These are phyloP conservation scores for Calyptomena viridis DNA, from an alignment of 2,113 vertebrate genomes.

Conservation along the genomic window DNA sequence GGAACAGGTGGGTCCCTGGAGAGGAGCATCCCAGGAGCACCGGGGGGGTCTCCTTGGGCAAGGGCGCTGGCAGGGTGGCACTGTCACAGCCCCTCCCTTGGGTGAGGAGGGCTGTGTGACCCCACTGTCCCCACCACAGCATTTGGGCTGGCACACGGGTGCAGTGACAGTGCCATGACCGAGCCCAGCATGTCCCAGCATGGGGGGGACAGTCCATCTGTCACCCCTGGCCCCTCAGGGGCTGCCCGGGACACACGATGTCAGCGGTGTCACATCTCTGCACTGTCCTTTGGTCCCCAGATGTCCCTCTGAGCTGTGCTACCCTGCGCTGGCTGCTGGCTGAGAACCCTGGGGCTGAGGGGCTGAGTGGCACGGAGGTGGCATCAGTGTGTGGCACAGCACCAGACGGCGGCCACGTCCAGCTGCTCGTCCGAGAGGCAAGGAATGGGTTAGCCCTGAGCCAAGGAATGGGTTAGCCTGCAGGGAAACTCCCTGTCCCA, in stretches of 20 bases:
- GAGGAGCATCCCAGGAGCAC: not conserved
- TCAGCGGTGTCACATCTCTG: not conserved
- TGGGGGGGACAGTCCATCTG: rapidly evolving
- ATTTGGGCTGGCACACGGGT: rapidly evolving
- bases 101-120: not conserved
- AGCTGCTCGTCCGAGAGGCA: constrained; percentile 83
- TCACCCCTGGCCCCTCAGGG: not conserved
- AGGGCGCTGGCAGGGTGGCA: not conserved
- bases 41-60: not conserved
- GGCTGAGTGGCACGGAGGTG: not conserved
- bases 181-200: rapidly evolving
- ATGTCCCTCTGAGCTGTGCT: constrained; percentile 55
- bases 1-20: constrained; percentile 49
- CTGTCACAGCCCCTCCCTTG: not conserved
- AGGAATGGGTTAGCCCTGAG: constrained; percentile 26
- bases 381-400: constrained; percentile 67
- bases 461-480: not conserved
- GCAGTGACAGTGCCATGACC: rapidly evolving
- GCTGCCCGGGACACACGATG: rapidly evolving
- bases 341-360: constrained; percentile 39
- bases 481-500: not conserved
- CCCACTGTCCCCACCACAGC: not conserved
- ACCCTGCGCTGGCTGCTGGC: constrained; percentile 86
- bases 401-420: constrained; percentile 75
- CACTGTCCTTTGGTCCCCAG: constrained; percentile 42